Evolutionary conservation across 2,797 vertebrate species (phyloP), one percentile per base, ranked within the genome.

Genomic region (Graptemys geographica): DNA sequence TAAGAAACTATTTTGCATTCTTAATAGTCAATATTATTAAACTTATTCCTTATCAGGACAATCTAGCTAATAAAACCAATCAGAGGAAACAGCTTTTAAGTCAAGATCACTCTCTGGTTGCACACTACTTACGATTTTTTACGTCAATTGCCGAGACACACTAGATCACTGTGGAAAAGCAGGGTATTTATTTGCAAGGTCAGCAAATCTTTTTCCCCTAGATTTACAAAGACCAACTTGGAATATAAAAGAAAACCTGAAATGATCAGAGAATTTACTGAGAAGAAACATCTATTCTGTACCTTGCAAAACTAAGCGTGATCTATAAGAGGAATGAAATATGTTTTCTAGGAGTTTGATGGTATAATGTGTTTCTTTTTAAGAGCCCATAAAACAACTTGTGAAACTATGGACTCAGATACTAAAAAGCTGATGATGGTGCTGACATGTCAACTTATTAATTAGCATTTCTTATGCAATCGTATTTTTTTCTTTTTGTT

Each of bases 301-400:
- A 96, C 65, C 83, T 96, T 89, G 84, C 94, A 95, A 97, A 97
- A 96, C 95, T 93, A 96, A 78, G 93, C 89, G 72, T 52, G 47
- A 91, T 96, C 91, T 96, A 94, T 94, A 55, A 91, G 86, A 92
- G 13, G 11, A 91, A 95, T 95, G 96, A 96, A 92, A 97, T 44
- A 18, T 84, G 86, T 90, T 94, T 96, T 94, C 90, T 69, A 25
- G 49, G 90, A 92, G 79, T 92, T 92, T 91, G 89, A 90, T 94
- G 89, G 84, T 72, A 82, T 88, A 49, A 90, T 93, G 90, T 85
- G 69, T 53, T 82, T 86, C 93, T 94, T 93, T 96, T 97, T 96
- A 97, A 92, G 78, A 96, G 82, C 78, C 92, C 83, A 89, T 97
- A 98, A 98, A 97, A 87, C 82, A 94, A 85, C n/a, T 37, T 81